A percentile compares a stretch with the other conserved stretches of the same genome.
Conservation (phyloP, 1,140 invertebrate species). For the Pseudomyrmex gracilis region DNA sequence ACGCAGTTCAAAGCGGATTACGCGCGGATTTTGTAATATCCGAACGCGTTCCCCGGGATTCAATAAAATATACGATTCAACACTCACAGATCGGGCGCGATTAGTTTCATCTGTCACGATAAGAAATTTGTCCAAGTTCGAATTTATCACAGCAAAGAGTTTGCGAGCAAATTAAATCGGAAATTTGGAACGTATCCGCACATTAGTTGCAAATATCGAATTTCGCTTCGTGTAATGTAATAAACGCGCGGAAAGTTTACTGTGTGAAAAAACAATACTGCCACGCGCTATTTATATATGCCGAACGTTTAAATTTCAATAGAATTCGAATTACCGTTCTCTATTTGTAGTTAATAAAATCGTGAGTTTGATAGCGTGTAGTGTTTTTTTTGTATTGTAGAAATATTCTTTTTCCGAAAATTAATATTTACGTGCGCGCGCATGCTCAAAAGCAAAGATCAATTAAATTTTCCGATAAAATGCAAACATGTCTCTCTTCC, state of each 20-base stretch:
- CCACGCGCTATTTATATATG: constrained; percentile 11
- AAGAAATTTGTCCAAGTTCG: too few species aligned
- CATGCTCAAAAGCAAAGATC: not conserved
- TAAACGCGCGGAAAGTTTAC: constrained; percentile 5
- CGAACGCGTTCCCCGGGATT: too few species aligned
- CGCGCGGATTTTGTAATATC: not conserved
- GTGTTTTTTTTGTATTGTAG: too few species aligned
- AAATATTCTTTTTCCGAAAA: constrained; percentile 5
- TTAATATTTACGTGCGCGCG: constrained; percentile 6
- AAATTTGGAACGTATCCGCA: not conserved
- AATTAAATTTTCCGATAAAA: not conserved
- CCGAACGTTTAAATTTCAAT: constrained; percentile 13
- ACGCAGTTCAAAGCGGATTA: constrained; percentile 25
- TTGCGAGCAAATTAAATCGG: not conserved
- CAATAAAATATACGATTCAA: too few species aligned
- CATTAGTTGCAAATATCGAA: not conserved
- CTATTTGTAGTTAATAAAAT: constrained; percentile 27
- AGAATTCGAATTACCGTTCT: constrained; percentile 23
- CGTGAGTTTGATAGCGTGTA: not conserved
- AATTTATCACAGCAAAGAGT: too few species aligned
- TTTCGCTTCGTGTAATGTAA: constrained; percentile 7
- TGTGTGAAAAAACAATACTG: not conserved
- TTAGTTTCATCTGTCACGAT: too few species aligned
- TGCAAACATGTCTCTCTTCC: not conserved
- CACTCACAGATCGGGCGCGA: too few species aligned